Evolutionary conservation across 92 coral and sea anemone genomes (phyloP).

Genomic region (Epizoanthus illoricatus): DNA sequence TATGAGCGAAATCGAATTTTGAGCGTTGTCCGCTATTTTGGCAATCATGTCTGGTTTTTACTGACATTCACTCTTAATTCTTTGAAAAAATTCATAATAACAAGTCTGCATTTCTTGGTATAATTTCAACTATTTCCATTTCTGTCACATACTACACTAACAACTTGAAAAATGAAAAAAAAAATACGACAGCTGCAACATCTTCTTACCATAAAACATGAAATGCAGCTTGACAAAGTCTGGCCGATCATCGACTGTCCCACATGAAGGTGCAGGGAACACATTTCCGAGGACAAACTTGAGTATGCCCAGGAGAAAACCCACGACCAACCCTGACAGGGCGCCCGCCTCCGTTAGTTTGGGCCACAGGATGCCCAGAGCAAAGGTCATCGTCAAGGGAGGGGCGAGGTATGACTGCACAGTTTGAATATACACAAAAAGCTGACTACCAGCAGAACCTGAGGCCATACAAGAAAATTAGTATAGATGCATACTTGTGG

Average conservation of each 20-base stretch:
- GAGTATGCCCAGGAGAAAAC: constrained; percentile 76
- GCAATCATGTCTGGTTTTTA: no score
- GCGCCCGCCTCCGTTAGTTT: constrained; percentile 91
- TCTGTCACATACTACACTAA: background rate
- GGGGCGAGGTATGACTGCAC: constrained; percentile 94
- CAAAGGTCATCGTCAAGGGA: constrained; percentile 87
- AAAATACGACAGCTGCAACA: background rate
- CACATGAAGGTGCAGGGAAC: constrained; percentile 72
- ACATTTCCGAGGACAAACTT: constrained; percentile 84
- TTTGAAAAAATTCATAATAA: no score
- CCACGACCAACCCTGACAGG: constrained; percentile 70
- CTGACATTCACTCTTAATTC: no score
- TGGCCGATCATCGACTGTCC: constrained; percentile 77
- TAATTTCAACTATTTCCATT: background rate
- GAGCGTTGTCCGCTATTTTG: no score
- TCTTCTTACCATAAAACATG: constrained; percentile 89
- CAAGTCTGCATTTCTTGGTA: background rate
- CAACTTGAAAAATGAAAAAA: background rate
- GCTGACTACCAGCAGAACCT: constrained; percentile 84
- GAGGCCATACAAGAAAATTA: background rate
- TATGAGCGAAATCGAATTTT: no score
- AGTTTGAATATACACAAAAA: constrained; percentile 94
- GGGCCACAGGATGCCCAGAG: constrained; percentile 94
- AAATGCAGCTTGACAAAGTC: constrained; percentile 89
- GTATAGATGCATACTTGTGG: no score